These are phyloP conservation scores for human (Homo sapiens) DNA, from an alignment of 2,113 vertebrate genomes.

Conservation along the genomic window DNA sequence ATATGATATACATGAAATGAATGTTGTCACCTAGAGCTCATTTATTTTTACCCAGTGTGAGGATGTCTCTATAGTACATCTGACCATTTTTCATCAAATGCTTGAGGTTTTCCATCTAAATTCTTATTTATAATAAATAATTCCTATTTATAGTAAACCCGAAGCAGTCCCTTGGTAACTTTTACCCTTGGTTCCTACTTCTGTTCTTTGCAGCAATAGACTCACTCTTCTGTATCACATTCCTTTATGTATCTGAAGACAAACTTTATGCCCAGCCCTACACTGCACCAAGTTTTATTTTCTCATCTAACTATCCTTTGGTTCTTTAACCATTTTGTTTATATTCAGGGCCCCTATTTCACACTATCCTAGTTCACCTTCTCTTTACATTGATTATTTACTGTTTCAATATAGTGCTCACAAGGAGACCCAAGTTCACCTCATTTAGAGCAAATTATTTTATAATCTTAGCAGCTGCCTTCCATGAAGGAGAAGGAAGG, in stretches of 20 bases:
- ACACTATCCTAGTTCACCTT: neutral
- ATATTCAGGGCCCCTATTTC: neutral
- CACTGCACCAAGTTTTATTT: neutral
- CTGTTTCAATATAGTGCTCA: neutral
- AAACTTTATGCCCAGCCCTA: neutral
- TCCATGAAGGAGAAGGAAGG: neutral
- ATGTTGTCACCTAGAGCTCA: neutral
- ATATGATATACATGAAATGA: neutral
- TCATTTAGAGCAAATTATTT: neutral
- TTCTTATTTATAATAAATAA: neutral
- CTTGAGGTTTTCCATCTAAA: neutral
- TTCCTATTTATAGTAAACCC: neutral
- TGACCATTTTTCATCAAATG: neutral
- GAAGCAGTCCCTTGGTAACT: neutral
- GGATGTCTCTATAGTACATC: neutral
- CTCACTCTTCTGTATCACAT: neutral
- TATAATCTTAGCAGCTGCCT: neutral
- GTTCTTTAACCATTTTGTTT: neutral
- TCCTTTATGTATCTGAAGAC: neutral
- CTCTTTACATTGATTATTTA: neutral
- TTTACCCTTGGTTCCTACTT: neutral
- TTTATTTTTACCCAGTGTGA: neutral
- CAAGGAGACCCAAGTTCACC: neutral
- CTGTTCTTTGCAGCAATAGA: neutral
- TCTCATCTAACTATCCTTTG: neutral